Base-by-base conservation (phyloP, 2,113 vertebrate species). In the Corythornis vintsioides region DNA sequence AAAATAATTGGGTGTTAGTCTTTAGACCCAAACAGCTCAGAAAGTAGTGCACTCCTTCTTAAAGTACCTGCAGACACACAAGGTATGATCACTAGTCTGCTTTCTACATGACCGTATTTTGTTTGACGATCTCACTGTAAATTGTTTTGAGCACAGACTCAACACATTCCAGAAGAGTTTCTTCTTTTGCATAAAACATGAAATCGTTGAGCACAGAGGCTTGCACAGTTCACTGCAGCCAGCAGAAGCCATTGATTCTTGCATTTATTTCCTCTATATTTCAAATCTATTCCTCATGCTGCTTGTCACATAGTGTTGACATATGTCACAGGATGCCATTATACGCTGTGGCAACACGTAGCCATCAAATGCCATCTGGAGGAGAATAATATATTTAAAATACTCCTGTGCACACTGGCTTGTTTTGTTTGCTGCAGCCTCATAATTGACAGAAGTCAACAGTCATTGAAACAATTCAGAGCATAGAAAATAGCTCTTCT, bases 111-210 rank as follows among this genome's bases (percentile, higher is more conserved):
- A n/a, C 65, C 71, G 6, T n/a, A 70, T 91, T 86, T 67, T 35
- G 88, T 90, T 77, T 80, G 15, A 15, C 57, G 83, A 70, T 33
- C 45, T 85, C 61, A 22, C 88, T 83, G n/a, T 19, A 94, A 95
- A 69, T 6, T 45, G 8, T 86, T 95, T 80, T 60, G 53, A 81
- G 72, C 84, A 60, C 66, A 76, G 52, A 40, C 59, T 94, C 67
- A 45, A 42, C 72, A 24, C 81, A 48, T 94, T 95, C 75, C 75
- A 50, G 33, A 69, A 63, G 86, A 70, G 89, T 70, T 88, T 75
- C 85, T 85, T 56, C 93, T 93, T 94, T 50, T 97, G 86, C 95
- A 97, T 97, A 97, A 98, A 98, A 97, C 93, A 97, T 96, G 94
- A 75, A 84, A 90, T 76, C 67, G 47, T 83, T 90, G 86, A 90